These are phyloP conservation scores for Caenorhabditis sp. DNA, from an alignment of 2,888 invertebrate genomes.

Conservation along the genomic window DNA sequence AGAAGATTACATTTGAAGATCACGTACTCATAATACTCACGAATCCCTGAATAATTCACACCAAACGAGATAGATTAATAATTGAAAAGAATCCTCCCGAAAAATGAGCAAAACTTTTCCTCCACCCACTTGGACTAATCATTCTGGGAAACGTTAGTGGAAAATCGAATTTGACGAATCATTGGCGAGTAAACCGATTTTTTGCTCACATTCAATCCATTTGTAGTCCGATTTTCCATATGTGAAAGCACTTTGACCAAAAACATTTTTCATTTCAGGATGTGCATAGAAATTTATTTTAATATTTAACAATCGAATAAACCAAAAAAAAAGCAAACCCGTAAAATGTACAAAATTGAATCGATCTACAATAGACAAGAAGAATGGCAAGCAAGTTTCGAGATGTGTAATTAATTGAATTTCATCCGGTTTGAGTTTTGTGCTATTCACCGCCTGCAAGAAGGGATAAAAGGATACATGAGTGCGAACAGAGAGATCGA, in stretches of 20 bases:
- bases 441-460: conserved; percentile 52
- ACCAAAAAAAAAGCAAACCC: conserved; percentile 14
- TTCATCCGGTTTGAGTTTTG: conserved; percentile 33
- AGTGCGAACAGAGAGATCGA: conserved; percentile 21
- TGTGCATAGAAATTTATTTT: background rate
- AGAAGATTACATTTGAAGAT: conserved; percentile 24
- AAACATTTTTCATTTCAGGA: conserved; percentile 4
- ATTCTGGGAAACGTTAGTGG: background rate
- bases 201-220: background rate
- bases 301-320: conserved; percentile 12
- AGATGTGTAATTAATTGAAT: conserved; percentile 23
- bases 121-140: background rate
- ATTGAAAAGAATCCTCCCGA: conserved; percentile 17
- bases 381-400: conserved; percentile 46
- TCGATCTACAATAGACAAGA: background rate
- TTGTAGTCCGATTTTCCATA: background rate
- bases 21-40: conserved; percentile 28
- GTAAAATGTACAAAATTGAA: conserved; percentile 22
- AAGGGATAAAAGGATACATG: conserved; percentile 29
- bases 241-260: conserved; percentile 1
- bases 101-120: conserved; percentile 14
- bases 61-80: conserved; percentile 30
- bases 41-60: conserved; percentile 26
- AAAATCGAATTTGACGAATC: background rate
- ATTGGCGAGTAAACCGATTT: background rate